phyloP scores from a whole-genome alignment of 2,888 invertebrate genomes.

The Rhagonycha lutea region DNA sequence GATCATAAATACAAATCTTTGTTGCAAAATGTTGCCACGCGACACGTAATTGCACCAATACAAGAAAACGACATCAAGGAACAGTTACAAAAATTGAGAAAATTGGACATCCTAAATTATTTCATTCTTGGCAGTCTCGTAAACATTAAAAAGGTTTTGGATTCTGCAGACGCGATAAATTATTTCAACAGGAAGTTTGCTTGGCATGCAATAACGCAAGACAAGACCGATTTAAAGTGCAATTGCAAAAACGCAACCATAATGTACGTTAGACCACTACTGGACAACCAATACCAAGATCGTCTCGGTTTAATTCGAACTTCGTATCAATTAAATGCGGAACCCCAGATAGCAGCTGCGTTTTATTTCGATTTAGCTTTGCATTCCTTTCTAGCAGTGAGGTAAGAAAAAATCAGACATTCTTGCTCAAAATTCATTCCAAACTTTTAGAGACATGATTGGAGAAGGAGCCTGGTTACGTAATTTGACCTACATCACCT shows the following conservation, averaged over 20 bases:
- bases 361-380: slow-evolving; percentile 88
- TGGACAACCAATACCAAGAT: slow-evolving; percentile 70
- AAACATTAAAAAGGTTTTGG: slow-evolving; percentile 62
- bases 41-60: slow-evolving; percentile 81
- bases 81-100: slow-evolving; percentile 73
- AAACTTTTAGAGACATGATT: slow-evolving; percentile 65
- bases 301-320: slow-evolving; percentile 71
- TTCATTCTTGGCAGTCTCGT: slow-evolving; percentile 78
- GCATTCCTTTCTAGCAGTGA: slow-evolving; percentile 72
- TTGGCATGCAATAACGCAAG: slow-evolving; percentile 83
- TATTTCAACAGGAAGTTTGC: slow-evolving; percentile 82
- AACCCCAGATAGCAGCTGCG: slow-evolving; percentile 77
- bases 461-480: slow-evolving; percentile 74
- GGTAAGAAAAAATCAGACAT: slow-evolving; percentile 58
- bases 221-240: slow-evolving; percentile 74
- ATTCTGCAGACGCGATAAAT: slow-evolving; percentile 69
- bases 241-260: slow-evolving; percentile 78
- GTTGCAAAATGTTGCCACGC: slow-evolving; percentile 85
- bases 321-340: slow-evolving; percentile 71
- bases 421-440: not conserved
- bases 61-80: slow-evolving; percentile 61
- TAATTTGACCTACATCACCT: slow-evolving; percentile 74
- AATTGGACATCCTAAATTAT: slow-evolving; percentile 86
- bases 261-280: slow-evolving; percentile 73
- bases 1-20: slow-evolving; percentile 92